A percentile compares a stretch with the other conserved stretches of the same genome.
phyloP scores from a whole-genome alignment of 2,797 vertebrate genomes.

The Sorex maritimensis region DNA sequence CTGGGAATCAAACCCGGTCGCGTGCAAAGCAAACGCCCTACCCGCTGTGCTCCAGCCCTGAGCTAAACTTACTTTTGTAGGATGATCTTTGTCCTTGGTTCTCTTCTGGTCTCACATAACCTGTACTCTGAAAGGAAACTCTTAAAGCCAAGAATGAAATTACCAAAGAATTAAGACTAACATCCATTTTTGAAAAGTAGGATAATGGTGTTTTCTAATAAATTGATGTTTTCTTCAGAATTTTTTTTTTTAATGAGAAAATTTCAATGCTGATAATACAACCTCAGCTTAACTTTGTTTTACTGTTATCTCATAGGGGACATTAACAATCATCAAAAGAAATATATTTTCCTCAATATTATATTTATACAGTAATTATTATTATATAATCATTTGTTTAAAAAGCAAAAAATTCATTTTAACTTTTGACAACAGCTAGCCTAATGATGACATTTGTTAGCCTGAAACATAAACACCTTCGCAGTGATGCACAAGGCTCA shows the following conservation, averaged over 20 bases:
- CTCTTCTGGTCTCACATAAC: background rate
- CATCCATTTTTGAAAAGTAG: slow-evolving; percentile 52
- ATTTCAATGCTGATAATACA: slow-evolving; percentile 42
- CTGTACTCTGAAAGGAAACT: background rate
- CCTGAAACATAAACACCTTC: slow-evolving; percentile 3
- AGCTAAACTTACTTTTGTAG: slow-evolving; percentile 27
- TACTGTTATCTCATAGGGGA: background rate
- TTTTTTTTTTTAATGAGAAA: slow-evolving; percentile 27
- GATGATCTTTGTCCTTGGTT: background rate
- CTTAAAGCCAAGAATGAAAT: slow-evolving; percentile 51
- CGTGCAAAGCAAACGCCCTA: no score
- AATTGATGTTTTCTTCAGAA: slow-evolving; percentile 57
- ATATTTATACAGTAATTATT: no score
- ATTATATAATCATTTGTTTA: slow-evolving; percentile 19
- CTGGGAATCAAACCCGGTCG: no score
- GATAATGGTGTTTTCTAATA: slow-evolving; percentile 56
- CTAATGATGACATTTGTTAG: slow-evolving; percentile 11
- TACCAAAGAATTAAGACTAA: background rate
- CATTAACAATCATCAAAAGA: slow-evolving; percentile 45
- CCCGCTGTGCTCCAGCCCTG: no score
- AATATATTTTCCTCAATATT: slow-evolving; percentile 28
- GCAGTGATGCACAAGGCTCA: background rate
- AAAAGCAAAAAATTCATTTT: slow-evolving; percentile 53
- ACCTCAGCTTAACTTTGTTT: background rate
- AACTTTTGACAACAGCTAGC: slow-evolving; percentile 15